phyloP scores from a whole-genome alignment of 2,797 vertebrate species.

The Petrocephalus schoutedeni region DNA sequence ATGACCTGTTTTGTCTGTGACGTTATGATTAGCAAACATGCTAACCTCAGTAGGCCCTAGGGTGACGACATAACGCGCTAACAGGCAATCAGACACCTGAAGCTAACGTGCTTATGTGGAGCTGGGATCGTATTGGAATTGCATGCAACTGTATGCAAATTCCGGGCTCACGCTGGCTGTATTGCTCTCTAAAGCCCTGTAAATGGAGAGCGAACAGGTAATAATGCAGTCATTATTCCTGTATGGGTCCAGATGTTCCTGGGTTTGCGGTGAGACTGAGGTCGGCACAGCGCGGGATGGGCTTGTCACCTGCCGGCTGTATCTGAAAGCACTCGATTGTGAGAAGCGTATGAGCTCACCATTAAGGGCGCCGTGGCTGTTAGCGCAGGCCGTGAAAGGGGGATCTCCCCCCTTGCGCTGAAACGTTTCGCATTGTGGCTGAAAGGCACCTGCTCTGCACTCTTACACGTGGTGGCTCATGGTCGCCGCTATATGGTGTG shows the following conservation, averaged over 20 bases:
- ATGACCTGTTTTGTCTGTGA: background rate
- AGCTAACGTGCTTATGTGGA: background rate
- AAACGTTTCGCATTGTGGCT: background rate
- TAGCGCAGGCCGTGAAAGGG: background rate
- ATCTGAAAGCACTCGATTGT: background rate
- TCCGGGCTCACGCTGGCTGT: background rate
- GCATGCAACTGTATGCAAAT: background rate
- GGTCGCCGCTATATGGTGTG: background rate
- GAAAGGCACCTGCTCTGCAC: background rate
- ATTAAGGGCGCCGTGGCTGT: background rate
- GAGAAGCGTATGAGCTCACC: background rate
- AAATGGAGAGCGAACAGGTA: background rate
- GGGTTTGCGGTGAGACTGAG: background rate
- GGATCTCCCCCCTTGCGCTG: background rate
- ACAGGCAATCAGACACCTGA: background rate
- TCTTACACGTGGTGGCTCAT: background rate
- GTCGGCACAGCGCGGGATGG: background rate
- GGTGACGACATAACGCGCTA: background rate
- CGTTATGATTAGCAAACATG: background rate
- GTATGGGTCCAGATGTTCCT: background rate
- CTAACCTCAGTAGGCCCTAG: background rate
- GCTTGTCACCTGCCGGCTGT: background rate
- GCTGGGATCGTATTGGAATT: background rate
- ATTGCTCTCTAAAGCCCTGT: background rate
- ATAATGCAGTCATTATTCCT: background rate